phyloP scores from a whole-genome alignment of 2,888 invertebrate genomes.

The Mythimna albipuncta region DNA sequence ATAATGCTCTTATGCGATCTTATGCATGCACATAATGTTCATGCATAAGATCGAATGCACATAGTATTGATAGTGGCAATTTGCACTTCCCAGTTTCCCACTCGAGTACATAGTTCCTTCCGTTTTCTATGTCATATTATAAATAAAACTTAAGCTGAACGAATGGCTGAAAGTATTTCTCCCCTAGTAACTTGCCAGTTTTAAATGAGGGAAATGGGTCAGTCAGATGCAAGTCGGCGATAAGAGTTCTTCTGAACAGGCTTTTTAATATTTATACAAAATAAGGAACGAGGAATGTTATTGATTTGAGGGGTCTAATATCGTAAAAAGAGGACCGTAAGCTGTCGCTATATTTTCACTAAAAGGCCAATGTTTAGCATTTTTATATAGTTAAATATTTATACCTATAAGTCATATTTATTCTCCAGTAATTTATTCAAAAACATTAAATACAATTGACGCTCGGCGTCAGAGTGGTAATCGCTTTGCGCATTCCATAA shows the following conservation, averaged over 20 bases:
- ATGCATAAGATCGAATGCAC: background rate
- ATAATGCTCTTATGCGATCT: no score
- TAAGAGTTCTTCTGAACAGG: background rate
- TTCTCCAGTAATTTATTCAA: no score
- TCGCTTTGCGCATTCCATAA: no score
- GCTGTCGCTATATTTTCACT: background rate
- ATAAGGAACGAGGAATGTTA: no score
- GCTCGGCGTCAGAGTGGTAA: no score
- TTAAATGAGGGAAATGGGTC: slow-evolving; percentile 33
- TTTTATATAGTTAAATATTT: no score
- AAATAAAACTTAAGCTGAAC: slow-evolving; percentile 2
- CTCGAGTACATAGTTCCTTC: background rate
- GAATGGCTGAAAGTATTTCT: slow-evolving; percentile 7
- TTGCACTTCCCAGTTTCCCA: background rate
- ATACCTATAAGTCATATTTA: no score
- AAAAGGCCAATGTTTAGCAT: background rate
- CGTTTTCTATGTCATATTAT: background rate
- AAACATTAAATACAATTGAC: no score
- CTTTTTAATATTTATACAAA: slow-evolving; percentile 4
- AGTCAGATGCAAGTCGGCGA: slow-evolving; percentile 13
- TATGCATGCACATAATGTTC: no score
- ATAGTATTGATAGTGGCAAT: background rate
- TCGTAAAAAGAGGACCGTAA: no score
- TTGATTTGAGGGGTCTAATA: background rate
- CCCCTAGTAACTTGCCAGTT: slow-evolving; percentile 24